A percentile compares a stretch with the other conserved stretches of the same genome.
Evolutionary conservation across 2,113 vertebrate genomes (phyloP).

Genomic region (Hemicordylus capensis): DNA sequence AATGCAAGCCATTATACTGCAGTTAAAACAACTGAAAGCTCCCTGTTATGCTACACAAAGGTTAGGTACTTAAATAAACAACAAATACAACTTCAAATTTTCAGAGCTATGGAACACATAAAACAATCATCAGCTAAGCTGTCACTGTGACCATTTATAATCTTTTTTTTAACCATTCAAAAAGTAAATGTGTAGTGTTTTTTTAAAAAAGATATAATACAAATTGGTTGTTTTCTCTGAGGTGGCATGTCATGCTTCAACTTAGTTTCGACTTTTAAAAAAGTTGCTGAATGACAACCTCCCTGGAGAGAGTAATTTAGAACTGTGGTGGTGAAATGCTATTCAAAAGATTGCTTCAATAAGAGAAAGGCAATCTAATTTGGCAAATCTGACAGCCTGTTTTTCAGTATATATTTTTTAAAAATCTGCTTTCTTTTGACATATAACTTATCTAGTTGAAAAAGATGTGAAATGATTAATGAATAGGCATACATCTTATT

Average conservation of each 20-base stretch:
- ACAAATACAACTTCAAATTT: neutral
- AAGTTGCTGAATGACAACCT: slow-evolving; percentile 24
- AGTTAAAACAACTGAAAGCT: neutral
- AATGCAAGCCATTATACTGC: neutral
- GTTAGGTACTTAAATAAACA: neutral
- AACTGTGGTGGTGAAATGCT: slow-evolving; percentile 18
- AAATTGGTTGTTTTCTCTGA: slow-evolving; percentile 6
- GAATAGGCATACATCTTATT: slow-evolving; percentile 43
- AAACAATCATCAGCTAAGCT: slow-evolving; percentile 14
- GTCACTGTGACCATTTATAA: neutral
- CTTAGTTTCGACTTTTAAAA: slow-evolving; percentile 31
- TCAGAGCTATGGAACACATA: neutral
- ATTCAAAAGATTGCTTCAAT: slow-evolving; percentile 18
- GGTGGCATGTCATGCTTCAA: slow-evolving; percentile 12
- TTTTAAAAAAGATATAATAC: neutral
- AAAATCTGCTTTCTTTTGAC: slow-evolving; percentile 31
- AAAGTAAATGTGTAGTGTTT: neutral
- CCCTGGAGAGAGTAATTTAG: slow-evolving; percentile 28
- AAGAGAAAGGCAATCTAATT: slow-evolving; percentile 33
- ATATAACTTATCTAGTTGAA: slow-evolving; percentile 29
- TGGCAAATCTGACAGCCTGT: slow-evolving; percentile 28
- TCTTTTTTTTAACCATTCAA: slow-evolving; percentile 10
- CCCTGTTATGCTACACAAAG: neutral
- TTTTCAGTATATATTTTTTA: slow-evolving; percentile 39
- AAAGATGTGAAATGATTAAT: slow-evolving; percentile 45